These are phyloP conservation scores for Chrysotoxum bicinctum DNA, from an alignment of 2,888 invertebrate genomes.

Conservation along the genomic window DNA sequence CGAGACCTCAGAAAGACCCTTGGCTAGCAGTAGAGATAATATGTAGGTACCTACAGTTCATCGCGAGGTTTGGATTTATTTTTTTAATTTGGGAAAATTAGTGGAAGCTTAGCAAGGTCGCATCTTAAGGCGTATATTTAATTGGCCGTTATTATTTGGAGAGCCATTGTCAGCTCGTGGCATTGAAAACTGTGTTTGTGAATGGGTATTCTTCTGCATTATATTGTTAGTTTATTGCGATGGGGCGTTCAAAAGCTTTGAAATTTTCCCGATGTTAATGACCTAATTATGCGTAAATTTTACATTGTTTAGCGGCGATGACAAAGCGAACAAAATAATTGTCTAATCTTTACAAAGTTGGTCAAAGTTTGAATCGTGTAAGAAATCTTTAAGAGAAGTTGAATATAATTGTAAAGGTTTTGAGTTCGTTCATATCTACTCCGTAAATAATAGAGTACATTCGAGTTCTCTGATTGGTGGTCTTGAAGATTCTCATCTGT, in stretches of 20 bases:
- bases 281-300: constrained; percentile 62
- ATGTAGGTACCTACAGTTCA: not conserved
- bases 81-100: constrained; percentile 26
- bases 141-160: constrained; percentile 61
- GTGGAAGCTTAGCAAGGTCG: constrained; percentile 47
- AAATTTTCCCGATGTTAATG: constrained; percentile 29
- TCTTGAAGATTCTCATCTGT: no score
- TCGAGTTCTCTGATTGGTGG: no score
- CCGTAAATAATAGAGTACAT: no score
- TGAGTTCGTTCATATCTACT: not conserved
- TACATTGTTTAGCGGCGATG: constrained; percentile 1
- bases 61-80: not conserved
- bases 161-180: constrained; percentile 48
- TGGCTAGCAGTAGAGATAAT: not conserved
- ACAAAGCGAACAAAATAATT: not conserved
- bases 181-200: constrained; percentile 47
- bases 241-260: constrained; percentile 14
- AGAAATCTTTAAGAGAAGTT: not conserved
- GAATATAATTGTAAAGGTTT: not conserved
- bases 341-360: not conserved
- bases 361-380: not conserved
- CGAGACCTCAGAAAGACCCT: constrained; percentile 29
- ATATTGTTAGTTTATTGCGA: not conserved
- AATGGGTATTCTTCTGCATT: constrained; percentile 34
- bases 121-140: constrained; percentile 52